phyloP scores from a whole-genome alignment of 2,888 invertebrate species.

The Drosophila kuntzei region DNA sequence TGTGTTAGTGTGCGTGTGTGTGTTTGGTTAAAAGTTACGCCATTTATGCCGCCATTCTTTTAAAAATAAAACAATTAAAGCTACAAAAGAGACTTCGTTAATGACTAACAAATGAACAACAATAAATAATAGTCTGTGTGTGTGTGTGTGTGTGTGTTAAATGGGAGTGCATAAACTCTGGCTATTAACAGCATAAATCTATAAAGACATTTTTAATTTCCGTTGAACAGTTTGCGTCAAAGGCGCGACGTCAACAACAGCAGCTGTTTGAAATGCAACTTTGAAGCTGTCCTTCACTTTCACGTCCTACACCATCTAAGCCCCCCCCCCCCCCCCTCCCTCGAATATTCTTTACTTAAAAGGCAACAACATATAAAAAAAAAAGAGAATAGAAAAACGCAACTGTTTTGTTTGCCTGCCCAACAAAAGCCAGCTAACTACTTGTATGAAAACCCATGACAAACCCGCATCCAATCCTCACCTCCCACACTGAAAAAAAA shows the following conservation, averaged over 20 bases:
- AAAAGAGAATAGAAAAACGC: constrained; percentile 16
- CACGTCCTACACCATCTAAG: background rate
- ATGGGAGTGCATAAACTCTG: constrained; percentile 4
- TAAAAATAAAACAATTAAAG: constrained; percentile 32
- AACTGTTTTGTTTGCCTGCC: constrained; percentile 42
- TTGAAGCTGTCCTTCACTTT: constrained; percentile 11
- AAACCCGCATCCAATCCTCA: background rate
- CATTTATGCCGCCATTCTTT: constrained; percentile 41
- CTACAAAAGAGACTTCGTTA: constrained; percentile 15
- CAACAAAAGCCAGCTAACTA: constrained; percentile 25
- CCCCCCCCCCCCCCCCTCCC: background rate
- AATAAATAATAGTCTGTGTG: constrained; percentile 17
- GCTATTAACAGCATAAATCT: constrained; percentile 53
- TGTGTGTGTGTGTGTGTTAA: constrained; percentile 14
- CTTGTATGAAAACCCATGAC: constrained; percentile 14
- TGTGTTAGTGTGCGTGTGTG: constrained; percentile 17
- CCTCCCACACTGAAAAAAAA: no score
- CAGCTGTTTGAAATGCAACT: constrained; percentile 64
- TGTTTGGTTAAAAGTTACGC: constrained; percentile 43
- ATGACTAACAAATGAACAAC: constrained; percentile 35
- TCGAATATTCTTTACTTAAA: constrained; percentile 13
- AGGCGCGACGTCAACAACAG: constrained; percentile 44
- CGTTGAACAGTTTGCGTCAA: constrained; percentile 63
- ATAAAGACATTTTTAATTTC: constrained; percentile 67
- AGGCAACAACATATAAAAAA: background rate